These are phyloP conservation scores for Drosophila paramelanica DNA, from an alignment of 2,888 invertebrate genomes.

Conservation along the genomic window DNA sequence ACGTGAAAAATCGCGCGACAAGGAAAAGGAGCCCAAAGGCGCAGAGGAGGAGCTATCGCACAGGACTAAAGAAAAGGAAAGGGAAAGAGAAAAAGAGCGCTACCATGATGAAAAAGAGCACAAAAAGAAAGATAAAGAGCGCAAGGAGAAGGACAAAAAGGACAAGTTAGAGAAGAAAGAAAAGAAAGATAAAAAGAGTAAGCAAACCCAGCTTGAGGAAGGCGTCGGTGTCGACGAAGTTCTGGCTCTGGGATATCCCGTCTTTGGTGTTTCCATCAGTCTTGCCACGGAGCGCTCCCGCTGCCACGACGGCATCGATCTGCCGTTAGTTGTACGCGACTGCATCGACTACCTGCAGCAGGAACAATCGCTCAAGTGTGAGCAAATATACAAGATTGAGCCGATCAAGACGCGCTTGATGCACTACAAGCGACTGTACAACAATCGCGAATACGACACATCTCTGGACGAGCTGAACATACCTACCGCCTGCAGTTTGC, in stretches of 20 bases:
- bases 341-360: constrained; percentile 94
- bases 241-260: constrained; percentile 92
- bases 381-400: constrained; percentile 94
- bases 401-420: constrained; percentile 95
- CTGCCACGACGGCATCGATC: constrained; percentile 96
- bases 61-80: constrained; percentile 86
- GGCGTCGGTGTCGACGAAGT: constrained; percentile 88
- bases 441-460: constrained; percentile 89
- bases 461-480: constrained; percentile 94
- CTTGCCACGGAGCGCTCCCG: constrained; percentile 94
- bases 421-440: constrained; percentile 92
- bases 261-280: constrained; percentile 96
- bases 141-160: constrained; percentile 88
- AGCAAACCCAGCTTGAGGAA: constrained; percentile 79
- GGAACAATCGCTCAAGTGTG: constrained; percentile 89
- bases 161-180: constrained; percentile 88
- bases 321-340: constrained; percentile 96
- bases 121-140: constrained; percentile 87
- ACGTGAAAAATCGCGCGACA: constrained; percentile 89
- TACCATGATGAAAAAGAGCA: constrained; percentile 85
- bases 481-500: constrained; percentile 93
- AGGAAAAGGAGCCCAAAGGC: constrained; percentile 84
- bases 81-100: constrained; percentile 86
- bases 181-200: constrained; percentile 91
- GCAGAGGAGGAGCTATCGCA: constrained; percentile 54